Conservation (phyloP, 2,888 invertebrate genomes). For the Sepiola atlantica region DNA sequence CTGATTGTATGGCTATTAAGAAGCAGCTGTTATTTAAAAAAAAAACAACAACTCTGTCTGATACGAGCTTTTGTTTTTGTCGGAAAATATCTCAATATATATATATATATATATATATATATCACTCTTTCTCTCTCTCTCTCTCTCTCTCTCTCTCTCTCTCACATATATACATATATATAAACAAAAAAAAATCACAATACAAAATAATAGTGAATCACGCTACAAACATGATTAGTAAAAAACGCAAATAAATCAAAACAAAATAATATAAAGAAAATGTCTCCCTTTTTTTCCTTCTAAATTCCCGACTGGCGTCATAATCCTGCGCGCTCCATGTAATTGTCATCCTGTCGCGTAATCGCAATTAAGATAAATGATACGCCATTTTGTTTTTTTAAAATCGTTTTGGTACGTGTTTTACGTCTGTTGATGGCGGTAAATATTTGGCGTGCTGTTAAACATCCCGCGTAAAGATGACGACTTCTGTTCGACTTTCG, state of each 20-base stretch:
- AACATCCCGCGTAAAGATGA: not conserved
- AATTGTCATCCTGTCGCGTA: conserved; percentile 4
- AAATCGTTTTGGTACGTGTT: not conserved
- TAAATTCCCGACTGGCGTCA: not conserved
- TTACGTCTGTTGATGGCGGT: not conserved
- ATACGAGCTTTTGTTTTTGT: no score
- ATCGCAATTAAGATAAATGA: conserved; percentile 22
- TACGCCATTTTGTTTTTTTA: not conserved
- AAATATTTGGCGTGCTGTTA: not conserved
- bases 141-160: no score
- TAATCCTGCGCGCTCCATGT: not conserved
- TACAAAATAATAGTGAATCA: no score
- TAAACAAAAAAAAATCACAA: no score
- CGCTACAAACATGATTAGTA: not conserved
- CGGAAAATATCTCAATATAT: no score
- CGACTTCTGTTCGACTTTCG: not conserved
- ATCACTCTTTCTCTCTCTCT: no score
- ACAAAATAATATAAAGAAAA: not conserved
- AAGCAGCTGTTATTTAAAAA: no score
- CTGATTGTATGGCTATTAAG: no score
- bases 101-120: no score
- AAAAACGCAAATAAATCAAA: not conserved
- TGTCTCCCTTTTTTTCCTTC: no score
- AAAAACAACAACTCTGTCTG: no score
- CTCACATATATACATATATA: no score